Percentiles rank a stretch among this genome's conserved stretches.
These are phyloP conservation scores for Chionodraco myersi DNA, from an alignment of 2,113 vertebrate genomes.

Conservation along the genomic window DNA sequence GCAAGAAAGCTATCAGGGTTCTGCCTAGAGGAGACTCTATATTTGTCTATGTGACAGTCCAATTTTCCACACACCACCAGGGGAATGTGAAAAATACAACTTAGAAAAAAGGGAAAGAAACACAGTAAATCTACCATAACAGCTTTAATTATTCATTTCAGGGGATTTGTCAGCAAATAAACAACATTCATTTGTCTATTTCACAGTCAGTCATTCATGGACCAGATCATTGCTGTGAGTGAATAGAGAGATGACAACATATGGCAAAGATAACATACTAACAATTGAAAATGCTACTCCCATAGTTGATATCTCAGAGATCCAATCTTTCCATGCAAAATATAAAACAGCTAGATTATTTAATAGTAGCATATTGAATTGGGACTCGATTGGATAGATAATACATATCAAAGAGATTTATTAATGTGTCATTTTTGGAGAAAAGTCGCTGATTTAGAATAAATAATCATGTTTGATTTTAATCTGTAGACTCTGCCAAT, in stretches of 20 bases:
- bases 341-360: not conserved
- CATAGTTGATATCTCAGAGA: not conserved
- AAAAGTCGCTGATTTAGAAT: not conserved
- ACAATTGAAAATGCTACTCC: not conserved
- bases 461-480: not conserved
- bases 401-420: not conserved
- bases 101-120: conserved; percentile 12
- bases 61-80: conserved; percentile 38
- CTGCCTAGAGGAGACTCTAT: conserved; percentile 50
- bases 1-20: conserved; percentile 30
- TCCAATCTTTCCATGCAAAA: not conserved
- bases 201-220: conserved; percentile 31
- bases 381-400: not conserved
- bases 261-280: conserved; percentile 3
- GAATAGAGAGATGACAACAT: conserved; percentile 24
- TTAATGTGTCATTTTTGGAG: not conserved
- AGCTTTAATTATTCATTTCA: conserved; percentile 70
- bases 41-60: conserved; percentile 59
- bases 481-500: not conserved
- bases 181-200: conserved; percentile 8
- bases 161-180: conserved; percentile 31
- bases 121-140: conserved; percentile 18
- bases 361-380: not conserved
- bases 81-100: conserved; percentile 33
- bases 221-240: conserved; percentile 30